Percentiles rank a stretch among this genome's conserved stretches.
Conservation (phyloP, 2,113 vertebrate genomes). For the Gobio gobio region DNA sequence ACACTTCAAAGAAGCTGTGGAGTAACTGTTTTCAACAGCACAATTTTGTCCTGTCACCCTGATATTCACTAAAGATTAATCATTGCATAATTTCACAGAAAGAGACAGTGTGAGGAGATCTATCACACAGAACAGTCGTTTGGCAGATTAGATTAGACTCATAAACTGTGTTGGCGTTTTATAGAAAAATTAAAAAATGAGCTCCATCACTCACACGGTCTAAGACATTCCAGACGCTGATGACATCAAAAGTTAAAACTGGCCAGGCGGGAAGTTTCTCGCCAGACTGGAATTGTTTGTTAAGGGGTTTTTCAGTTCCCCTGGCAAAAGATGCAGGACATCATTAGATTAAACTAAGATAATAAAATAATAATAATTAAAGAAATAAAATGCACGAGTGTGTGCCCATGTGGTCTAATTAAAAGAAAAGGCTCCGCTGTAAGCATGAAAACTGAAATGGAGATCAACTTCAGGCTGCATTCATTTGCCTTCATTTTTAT, state of each 20-base stretch:
- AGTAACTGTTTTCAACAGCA: conserved; percentile 21
- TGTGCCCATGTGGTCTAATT: conserved; percentile 50
- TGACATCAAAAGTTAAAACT: conserved; percentile 34
- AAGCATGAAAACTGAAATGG: background rate
- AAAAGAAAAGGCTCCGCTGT: background rate
- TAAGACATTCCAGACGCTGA: conserved; percentile 19
- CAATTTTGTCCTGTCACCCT: conserved; percentile 33
- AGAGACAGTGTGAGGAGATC: conserved; percentile 29
- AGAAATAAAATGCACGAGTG: background rate
- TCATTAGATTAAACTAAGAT: conserved; percentile 3
- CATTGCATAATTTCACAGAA: conserved; percentile 35
- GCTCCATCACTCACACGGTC: conserved; percentile 5
- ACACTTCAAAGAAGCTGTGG: conserved; percentile 18
- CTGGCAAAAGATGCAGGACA: background rate
- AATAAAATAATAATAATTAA: conserved; percentile 17
- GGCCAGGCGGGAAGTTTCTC: conserved; percentile 4
- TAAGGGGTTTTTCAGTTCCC: background rate
- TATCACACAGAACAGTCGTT: conserved; percentile 16
- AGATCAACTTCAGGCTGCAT: conserved; percentile 21
- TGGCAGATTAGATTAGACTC: conserved; percentile 33
- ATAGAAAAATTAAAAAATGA: conserved; percentile 19
- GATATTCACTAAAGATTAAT: conserved; percentile 28
- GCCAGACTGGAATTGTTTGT: background rate
- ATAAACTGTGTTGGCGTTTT: conserved; percentile 25
- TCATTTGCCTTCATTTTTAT: background rate